A percentile compares a stretch with the other conserved stretches of the same genome.
Conservation (phyloP, 2,888 invertebrate species). For the Protodeltote pygarga region DNA sequence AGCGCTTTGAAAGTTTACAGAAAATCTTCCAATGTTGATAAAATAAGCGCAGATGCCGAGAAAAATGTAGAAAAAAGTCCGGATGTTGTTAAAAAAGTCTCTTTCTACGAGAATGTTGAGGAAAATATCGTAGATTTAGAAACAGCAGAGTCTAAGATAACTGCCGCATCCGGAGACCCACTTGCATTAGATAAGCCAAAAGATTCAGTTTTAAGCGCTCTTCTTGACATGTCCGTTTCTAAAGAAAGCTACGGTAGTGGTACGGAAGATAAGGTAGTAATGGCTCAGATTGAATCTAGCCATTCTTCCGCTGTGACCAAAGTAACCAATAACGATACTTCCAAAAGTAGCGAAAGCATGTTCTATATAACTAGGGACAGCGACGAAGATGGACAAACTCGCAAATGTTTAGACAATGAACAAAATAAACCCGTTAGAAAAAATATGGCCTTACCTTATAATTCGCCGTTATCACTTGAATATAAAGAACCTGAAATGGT, state of each 20-base stretch:
- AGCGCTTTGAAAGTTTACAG: no score
- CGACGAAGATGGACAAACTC: conserved; percentile 43
- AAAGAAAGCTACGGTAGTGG: conserved; percentile 30
- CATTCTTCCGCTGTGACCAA: conserved; percentile 9
- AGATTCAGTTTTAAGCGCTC: conserved; percentile 57
- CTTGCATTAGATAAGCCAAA: conserved; percentile 19
- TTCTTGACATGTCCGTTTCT: conserved; percentile 65
- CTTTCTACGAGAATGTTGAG: background rate
- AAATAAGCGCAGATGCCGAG: no score
- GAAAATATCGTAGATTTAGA: background rate
- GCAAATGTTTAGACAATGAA: conserved; percentile 12
- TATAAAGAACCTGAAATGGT: conserved; percentile 32
- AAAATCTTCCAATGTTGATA: no score
- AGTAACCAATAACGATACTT: conserved; percentile 15
- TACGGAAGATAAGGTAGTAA: conserved; percentile 42
- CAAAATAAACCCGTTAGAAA: no score
- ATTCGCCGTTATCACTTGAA: conserved; percentile 33
- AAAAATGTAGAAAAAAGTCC: no score
- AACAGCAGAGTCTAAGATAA: background rate
- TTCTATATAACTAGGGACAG: conserved; percentile 59
- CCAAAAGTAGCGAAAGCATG: conserved; percentile 53
- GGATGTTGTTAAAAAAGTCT: background rate
- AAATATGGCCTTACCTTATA: no score
- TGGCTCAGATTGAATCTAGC: conserved; percentile 25
- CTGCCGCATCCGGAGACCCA: no score